These are phyloP conservation scores for Dermatemys mawii DNA, from an alignment of 2,113 vertebrate species.

Conservation along the genomic window DNA sequence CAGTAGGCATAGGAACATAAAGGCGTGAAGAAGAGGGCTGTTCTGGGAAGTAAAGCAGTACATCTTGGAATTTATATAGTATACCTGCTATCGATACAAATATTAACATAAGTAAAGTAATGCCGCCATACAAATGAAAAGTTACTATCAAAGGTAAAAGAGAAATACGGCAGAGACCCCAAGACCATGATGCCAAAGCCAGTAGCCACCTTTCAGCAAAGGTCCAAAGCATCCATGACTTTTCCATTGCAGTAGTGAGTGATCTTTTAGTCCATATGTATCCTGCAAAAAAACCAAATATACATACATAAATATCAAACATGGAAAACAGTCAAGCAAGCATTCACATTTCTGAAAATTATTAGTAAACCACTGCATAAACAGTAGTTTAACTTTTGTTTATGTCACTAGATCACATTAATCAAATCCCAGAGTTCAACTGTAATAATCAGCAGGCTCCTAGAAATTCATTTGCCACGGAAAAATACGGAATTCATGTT, in stretches of 20 bases:
- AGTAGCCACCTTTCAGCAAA: slow-evolving; percentile 88
- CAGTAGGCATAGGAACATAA: slow-evolving; percentile 96
- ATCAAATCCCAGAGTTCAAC: not conserved
- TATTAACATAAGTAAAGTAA: slow-evolving; percentile 91
- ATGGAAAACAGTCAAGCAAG: not conserved
- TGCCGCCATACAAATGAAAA: slow-evolving; percentile 94
- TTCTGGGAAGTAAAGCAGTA: slow-evolving; percentile 97
- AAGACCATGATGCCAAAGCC: slow-evolving; percentile 92
- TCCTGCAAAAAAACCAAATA: slow-evolving; percentile 65
- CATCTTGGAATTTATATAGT: slow-evolving; percentile 98
- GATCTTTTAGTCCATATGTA: slow-evolving; percentile 68
- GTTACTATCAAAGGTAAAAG: slow-evolving; percentile 97
- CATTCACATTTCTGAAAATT: not conserved
- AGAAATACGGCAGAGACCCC: slow-evolving; percentile 95
- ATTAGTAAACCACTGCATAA: not conserved
- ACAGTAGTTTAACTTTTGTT: no score
- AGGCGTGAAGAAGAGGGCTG: slow-evolving; percentile 97
- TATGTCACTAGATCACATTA: not conserved
- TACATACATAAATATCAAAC: not conserved
- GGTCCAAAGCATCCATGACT: slow-evolving; percentile 95
- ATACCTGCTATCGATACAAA: slow-evolving; percentile 92
- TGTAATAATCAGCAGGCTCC: not conserved
- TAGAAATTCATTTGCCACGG: no score
- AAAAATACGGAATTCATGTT: no score
- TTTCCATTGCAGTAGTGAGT: slow-evolving; percentile 89